phyloP scores from a whole-genome alignment of 2,797 vertebrate genomes.

The Protonibea diacanthus region DNA sequence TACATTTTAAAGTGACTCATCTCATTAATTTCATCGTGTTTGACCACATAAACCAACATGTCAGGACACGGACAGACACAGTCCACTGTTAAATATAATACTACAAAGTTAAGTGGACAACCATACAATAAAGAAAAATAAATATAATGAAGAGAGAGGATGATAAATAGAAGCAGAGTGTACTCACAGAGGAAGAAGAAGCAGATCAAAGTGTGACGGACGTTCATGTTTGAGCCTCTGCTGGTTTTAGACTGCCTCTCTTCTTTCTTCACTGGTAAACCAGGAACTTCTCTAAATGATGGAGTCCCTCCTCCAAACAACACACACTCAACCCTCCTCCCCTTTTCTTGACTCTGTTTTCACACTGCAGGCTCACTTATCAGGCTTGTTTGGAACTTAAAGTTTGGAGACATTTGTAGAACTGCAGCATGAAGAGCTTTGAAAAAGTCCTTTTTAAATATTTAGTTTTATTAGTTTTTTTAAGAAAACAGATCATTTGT shows the following conservation, averaged over 20 bases:
- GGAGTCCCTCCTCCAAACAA: neutral
- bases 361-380: no score
- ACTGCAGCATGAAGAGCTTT: no score
- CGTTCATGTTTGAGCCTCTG: conserved; percentile 16
- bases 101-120: neutral
- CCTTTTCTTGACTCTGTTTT: neutral
- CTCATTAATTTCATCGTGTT: neutral
- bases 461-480: neutral
- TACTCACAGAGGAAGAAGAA: conserved; percentile 31
- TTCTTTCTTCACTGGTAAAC: neutral
- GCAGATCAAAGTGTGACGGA: neutral
- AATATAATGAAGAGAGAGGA: neutral
- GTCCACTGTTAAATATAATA: no score
- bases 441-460: no score
- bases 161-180: fast-evolving
- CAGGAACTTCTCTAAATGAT: neutral
- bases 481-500: neutral
- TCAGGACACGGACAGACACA: no score
- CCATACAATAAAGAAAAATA: no score
- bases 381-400: no score
- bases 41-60: neutral
- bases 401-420: no score
- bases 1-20: neutral
- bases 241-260: neutral
- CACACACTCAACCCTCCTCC: neutral